phyloP scores from a whole-genome alignment of 1,140 invertebrate species.

The Plodia interpunctella region DNA sequence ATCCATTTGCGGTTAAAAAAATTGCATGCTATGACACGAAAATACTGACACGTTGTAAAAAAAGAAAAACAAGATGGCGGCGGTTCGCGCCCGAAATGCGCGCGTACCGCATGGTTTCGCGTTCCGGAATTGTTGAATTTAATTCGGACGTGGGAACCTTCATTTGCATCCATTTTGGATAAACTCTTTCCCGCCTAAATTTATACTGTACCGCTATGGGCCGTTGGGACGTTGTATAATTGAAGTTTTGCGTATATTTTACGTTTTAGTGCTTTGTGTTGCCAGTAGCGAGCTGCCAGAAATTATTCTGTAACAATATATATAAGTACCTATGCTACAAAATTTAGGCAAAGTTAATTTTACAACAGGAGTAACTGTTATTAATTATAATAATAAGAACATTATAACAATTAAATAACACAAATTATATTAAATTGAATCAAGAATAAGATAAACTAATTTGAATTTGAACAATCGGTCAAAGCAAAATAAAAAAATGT shows the following conservation, averaged over 20 bases:
- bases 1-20: slow-evolving; percentile 10
- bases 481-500: too few species aligned
- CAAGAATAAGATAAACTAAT: too few species aligned
- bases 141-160: slow-evolving; percentile 9
- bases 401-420: too few species aligned
- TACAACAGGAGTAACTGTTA: too few species aligned
- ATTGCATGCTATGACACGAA: slow-evolving; percentile 16
- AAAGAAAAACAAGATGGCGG: background rate
- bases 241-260: background rate
- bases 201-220: background rate
- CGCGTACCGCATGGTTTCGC: slow-evolving; percentile 2
- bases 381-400: too few species aligned
- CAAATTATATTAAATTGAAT: too few species aligned
- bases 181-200: background rate
- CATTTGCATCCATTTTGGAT: background rate
- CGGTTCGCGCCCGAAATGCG: background rate
- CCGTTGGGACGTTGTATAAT: background rate
- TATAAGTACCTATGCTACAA: too few species aligned
- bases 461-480: too few species aligned
- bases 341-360: too few species aligned
- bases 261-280: background rate
- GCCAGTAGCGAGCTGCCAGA: too few species aligned
- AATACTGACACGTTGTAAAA: slow-evolving; percentile 14
- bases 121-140: slow-evolving; percentile 21
- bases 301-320: too few species aligned